These are phyloP conservation scores for Aspiorhynchus laticeps DNA, from an alignment of 2,113 vertebrate species.

Conservation along the genomic window DNA sequence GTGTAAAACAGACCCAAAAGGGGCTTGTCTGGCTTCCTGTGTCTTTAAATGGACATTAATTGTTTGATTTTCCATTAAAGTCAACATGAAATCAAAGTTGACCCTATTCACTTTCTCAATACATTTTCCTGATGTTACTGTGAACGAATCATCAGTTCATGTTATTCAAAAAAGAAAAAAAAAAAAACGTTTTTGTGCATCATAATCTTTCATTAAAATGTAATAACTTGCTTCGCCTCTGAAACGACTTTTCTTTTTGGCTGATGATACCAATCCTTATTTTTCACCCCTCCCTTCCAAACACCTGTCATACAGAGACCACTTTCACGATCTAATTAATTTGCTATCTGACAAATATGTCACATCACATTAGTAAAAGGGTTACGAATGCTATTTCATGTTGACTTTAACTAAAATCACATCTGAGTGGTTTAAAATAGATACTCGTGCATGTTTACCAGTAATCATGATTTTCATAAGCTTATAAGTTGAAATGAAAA, in stretches of 20 bases:
- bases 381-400: background rate
- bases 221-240: slow-evolving; percentile 7
- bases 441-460: background rate
- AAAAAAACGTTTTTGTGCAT: background rate
- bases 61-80: background rate
- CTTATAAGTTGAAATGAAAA: background rate
- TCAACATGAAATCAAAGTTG: slow-evolving; percentile 20
- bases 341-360: background rate
- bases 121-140: background rate
- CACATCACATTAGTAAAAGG: background rate
- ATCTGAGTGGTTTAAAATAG: background rate
- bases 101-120: background rate
- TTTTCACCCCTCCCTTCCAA: background rate
- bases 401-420: slow-evolving; percentile 3
- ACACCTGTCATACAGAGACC: slow-evolving; percentile 17
- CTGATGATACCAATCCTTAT: slow-evolving; percentile 6
- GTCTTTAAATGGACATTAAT: background rate
- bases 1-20: slow-evolving; percentile 49
- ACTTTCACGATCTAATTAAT: slow-evolving; percentile 3
- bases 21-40: background rate
- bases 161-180: background rate
- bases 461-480: background rate
- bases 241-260: background rate
- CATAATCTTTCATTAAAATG: slow-evolving; percentile 25
- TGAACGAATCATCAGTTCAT: background rate